A percentile compares a stretch with the other conserved stretches of the same genome.
Conservation (phyloP, 23 tunicate genomes). For the Trididemnum clinides region DNA sequence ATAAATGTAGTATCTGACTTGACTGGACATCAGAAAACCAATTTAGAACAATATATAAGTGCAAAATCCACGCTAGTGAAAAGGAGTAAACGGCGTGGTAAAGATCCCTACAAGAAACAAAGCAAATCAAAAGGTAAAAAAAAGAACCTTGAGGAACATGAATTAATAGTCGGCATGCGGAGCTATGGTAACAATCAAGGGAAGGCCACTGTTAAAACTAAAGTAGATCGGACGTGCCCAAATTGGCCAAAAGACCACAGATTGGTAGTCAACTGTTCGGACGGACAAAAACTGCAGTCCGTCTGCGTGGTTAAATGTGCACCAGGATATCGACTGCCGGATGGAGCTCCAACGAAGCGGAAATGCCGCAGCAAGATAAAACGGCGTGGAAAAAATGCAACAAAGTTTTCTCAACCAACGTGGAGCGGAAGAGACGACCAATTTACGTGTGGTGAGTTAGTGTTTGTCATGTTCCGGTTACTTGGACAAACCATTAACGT, state of each 20-base stretch:
- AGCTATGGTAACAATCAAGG: background rate
- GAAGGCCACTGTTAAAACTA: background rate
- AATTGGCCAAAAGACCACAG: conserved; percentile 54
- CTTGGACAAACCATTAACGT: too few relatives aligned
- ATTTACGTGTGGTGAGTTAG: conserved; percentile 56
- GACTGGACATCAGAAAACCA: too few relatives aligned
- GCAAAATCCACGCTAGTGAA: too few relatives aligned
- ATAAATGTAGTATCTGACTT: too few relatives aligned
- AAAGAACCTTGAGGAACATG: background rate
- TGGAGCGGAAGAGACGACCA: conserved; percentile 56
- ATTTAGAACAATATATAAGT: too few relatives aligned
- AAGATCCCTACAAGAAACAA: background rate
- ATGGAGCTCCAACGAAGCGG: conserved; percentile 5
- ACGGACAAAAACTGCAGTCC: conserved; percentile 44
- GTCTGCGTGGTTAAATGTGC: conserved; percentile 41
- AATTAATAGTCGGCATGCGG: background rate
- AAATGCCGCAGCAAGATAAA: conserved; percentile 18
- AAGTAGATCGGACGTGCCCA: conserved; percentile 20
- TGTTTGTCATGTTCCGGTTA: too few relatives aligned
- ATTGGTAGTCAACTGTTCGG: conserved; percentile 50
- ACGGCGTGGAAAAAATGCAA: background rate
- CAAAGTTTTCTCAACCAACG: background rate
- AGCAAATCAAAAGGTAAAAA: background rate
- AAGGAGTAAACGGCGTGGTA: background rate
- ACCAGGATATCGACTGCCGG: conserved; percentile 40